Conservation (phyloP, 92 coral and sea anemone genomes). For the Siderastrea siderea region DNA sequence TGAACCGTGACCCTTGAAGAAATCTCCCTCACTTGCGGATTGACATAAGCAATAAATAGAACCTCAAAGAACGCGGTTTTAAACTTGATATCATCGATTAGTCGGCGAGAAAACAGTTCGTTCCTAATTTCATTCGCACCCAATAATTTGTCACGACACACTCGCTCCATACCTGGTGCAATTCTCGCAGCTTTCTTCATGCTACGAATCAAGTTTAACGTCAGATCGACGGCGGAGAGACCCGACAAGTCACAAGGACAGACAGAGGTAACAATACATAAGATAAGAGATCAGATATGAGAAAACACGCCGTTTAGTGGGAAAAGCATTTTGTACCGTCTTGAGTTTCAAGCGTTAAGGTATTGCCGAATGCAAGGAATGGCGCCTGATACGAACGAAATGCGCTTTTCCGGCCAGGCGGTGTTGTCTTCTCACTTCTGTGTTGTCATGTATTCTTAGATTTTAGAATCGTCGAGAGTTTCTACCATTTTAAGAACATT, state of each 20-base stretch:
- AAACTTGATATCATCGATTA: constrained; percentile 49
- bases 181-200: constrained; percentile 18
- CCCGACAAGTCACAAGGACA: constrained; percentile 39
- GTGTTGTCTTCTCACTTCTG: neutral
- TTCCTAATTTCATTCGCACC: constrained; percentile 24
- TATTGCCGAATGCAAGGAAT: neutral
- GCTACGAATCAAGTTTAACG: constrained; percentile 59
- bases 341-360: constrained; percentile 21
- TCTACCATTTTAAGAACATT: neutral
- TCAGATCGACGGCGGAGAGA: constrained; percentile 51
- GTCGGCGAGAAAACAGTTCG: constrained; percentile 25
- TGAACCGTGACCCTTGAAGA: constrained; percentile 41
- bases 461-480: neutral
- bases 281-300: constrained; percentile 35
- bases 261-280: constrained; percentile 26
- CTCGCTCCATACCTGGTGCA: neutral
- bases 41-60: constrained; percentile 41
- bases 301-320: constrained; percentile 13
- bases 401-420: neutral
- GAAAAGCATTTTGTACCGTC: constrained; percentile 2
- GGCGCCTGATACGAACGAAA: neutral
- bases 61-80: constrained; percentile 38
- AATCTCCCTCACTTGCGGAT: constrained; percentile 26
- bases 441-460: neutral
- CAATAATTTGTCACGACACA: constrained; percentile 37